These are phyloP conservation scores for Polylopha cassiicola DNA, from an alignment of 2,888 invertebrate genomes.

Conservation along the genomic window DNA sequence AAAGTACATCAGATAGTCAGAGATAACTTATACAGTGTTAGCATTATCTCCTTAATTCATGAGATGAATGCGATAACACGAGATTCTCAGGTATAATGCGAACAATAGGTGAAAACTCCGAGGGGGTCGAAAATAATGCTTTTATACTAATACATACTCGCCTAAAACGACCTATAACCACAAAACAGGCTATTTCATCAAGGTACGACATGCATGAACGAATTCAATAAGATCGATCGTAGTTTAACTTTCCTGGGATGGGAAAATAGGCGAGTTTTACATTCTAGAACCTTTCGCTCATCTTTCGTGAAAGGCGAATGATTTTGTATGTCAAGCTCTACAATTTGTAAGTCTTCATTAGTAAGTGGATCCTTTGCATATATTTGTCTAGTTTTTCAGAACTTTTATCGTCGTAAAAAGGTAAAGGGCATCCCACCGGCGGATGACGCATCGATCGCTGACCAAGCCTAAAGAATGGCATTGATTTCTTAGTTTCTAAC, in stretches of 20 bases:
- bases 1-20: conserved; percentile 16
- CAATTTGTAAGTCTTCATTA: too few relatives aligned
- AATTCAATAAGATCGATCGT: conserved; percentile 66
- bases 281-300: conserved; percentile 27
- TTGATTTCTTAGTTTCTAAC: conserved; percentile 55
- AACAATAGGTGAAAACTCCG: conserved; percentile 68
- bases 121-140: conserved; percentile 39
- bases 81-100: conserved; percentile 45
- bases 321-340: background rate
- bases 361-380: background rate
- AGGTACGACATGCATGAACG: conserved; percentile 65
- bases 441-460: conserved; percentile 80
- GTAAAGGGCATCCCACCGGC: conserved; percentile 77
- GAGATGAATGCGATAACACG: conserved; percentile 45
- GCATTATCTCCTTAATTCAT: conserved; percentile 38
- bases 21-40: conserved; percentile 51
- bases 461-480: conserved; percentile 76
- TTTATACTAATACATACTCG: conserved; percentile 31
- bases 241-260: conserved; percentile 42
- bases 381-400: conserved; percentile 28
- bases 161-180: conserved; percentile 48
- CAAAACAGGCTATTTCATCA: conserved; percentile 37
- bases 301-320: background rate
- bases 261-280: conserved; percentile 41
- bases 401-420: conserved; percentile 45